These are phyloP conservation scores for Trichogramma evanescens DNA, from an alignment of 2,888 invertebrate species.

Conservation along the genomic window DNA sequence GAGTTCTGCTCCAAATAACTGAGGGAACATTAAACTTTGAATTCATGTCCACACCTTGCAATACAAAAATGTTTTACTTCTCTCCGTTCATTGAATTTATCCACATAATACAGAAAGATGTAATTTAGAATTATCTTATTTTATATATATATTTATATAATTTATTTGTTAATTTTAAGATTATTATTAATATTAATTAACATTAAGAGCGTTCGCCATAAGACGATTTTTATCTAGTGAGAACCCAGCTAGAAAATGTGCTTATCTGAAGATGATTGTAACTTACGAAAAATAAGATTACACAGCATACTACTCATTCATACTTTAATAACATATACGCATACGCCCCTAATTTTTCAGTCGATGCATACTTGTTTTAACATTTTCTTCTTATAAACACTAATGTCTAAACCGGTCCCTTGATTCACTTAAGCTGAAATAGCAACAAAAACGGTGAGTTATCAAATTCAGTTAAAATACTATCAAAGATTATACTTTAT, in stretches of 20 bases:
- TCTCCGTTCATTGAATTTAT: constrained; percentile 36
- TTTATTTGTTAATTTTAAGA: constrained; percentile 27
- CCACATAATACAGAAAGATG: constrained; percentile 42
- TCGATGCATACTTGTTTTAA: too few species aligned
- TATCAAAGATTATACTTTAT: too few species aligned
- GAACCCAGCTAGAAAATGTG: constrained; percentile 42
- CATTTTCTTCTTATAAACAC: too few species aligned
- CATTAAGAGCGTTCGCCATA: constrained; percentile 27
- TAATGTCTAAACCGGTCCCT: neutral
- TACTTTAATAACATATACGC: constrained; percentile 1
- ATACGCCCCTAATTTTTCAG: too few species aligned
- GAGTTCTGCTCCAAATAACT: constrained; percentile 16
- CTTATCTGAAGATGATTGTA: constrained; percentile 17
- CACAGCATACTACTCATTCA: constrained; percentile 28
- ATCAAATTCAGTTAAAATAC: too few species aligned
- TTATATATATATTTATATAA: constrained; percentile 2
- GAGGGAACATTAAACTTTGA: constrained; percentile 21
- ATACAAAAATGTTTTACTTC: constrained; percentile 25
- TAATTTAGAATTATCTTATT: constrained; percentile 32
- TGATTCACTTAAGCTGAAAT: constrained; percentile 16
- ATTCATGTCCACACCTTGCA: constrained; percentile 23
- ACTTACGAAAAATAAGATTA: constrained; percentile 42
- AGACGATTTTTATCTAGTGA: constrained; percentile 38
- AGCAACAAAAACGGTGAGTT: neutral
- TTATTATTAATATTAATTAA: constrained; percentile 28